phyloP scores from a whole-genome alignment of 2,888 invertebrate species.

The Cyclophora albipunctata region DNA sequence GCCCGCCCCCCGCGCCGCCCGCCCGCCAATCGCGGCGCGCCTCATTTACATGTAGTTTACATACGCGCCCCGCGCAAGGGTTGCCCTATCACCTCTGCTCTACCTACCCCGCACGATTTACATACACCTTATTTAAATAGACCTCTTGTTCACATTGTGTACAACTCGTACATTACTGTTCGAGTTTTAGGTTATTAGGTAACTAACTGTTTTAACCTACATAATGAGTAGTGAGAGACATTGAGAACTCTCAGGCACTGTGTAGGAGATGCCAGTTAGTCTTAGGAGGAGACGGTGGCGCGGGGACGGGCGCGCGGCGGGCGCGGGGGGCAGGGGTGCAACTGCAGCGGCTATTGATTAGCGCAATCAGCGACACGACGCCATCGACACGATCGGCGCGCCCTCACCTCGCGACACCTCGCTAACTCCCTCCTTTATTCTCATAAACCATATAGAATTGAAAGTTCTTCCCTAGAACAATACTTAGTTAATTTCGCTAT shows the following conservation, averaged over 20 bases:
- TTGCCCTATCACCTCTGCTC: background rate
- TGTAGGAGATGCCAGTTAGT: too few species aligned
- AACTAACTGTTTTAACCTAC: too few species aligned
- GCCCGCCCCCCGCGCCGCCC: slow-evolving; percentile 10
- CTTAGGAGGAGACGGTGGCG: background rate
- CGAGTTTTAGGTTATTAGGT: too few species aligned
- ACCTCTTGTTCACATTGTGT: background rate
- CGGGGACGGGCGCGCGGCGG: background rate
- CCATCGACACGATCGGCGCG: slow-evolving; percentile 1
- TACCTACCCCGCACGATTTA: background rate
- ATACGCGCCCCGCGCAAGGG: slow-evolving; percentile 21
- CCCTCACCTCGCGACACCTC: slow-evolving; percentile 1
- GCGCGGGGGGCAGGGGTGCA: slow-evolving; percentile 22
- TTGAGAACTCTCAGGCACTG: too few species aligned
- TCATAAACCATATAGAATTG: too few species aligned
- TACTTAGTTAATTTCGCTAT: too few species aligned
- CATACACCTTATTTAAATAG: background rate
- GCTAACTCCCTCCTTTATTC: background rate
- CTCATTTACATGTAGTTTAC: slow-evolving; percentile 54
- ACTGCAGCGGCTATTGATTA: slow-evolving; percentile 58
- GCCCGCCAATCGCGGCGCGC: slow-evolving; percentile 6
- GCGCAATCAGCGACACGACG: slow-evolving; percentile 26
- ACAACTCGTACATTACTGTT: too few species aligned
- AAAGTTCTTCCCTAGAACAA: too few species aligned
- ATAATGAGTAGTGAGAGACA: too few species aligned